Evolutionary conservation across 2,113 vertebrate genomes (phyloP), one percentile per base, ranked within the genome.

Genomic region (Phyllostomus discolor): DNA sequence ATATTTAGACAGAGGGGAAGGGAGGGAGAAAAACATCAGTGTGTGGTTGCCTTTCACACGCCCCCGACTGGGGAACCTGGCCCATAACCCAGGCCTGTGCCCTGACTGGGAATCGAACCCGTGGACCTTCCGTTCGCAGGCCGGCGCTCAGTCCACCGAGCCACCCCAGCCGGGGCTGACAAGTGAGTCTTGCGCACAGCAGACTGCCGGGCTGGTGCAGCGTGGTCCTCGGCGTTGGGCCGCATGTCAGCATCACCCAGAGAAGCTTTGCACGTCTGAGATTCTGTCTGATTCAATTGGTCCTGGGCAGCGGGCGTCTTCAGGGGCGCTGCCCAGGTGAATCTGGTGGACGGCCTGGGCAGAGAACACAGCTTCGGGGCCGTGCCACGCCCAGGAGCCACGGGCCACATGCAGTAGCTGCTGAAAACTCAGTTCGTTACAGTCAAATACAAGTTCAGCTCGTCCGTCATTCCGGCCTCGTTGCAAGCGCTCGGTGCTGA

Each of bases 141-240:
- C 20, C 8, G 1, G 9, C 1, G 3, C 57, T 24, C 57, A 24
- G 9, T 59, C 57, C 57, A 4, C 22, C 5, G 20, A 22, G 54
- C 54, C 54, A 22, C 57, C 24, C 22, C 57, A 59, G 52, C 22
- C 57, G 24, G 8, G 22, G 57, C 57, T 59, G 43, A 59, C 28
- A 22, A 57, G 24, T 69, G 72, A 20, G 16, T 59, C 57, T 11
- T 16, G 15, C 0, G 52, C 20, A 54, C 0, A 0, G 1, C 12
- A 22, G 38, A 33, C 52, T 38, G 38, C 41, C 88, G 48, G 17
- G 20, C 4, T 38, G 72, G 41, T 31, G n/a, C n/a, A 66, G 16
- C 67, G 20, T 20, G 24, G 7, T 17, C 88, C 52, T 79, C 46
- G 31, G 4, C 17, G 26, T n/a, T 15, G 22, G 22, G 31, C 12